Evolutionary conservation across 1,140 invertebrate genomes (phyloP), one percentile per base, ranked within the genome.

Genomic region (Eupristina koningsbergeri): DNA sequence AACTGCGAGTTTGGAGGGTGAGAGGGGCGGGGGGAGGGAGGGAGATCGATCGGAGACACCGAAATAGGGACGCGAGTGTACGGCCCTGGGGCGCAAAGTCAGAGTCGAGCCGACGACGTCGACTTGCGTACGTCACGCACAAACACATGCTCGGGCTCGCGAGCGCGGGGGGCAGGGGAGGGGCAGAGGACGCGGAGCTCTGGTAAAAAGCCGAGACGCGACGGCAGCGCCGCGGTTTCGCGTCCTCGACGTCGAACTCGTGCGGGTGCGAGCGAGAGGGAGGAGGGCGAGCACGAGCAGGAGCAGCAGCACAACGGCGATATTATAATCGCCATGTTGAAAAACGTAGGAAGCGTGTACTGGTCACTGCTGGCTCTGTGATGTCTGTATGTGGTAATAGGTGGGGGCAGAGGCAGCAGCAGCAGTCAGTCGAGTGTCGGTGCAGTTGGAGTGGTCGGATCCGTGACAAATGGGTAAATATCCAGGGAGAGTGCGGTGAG

Each of bases 381-480:
- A 88, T 90, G 88, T 90, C 89, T 88, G 89, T 89, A 90, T 88
- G 89, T 89, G 89, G 87, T 87, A 88, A 89, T 88, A 89, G 90
- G 89, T 89, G 90, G 90, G 74, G 58, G 74, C 29, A 67, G 63
- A 61, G 76, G 29, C 75, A 61, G 41, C 34, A 74, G 71, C 58
- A 76, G 80, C 73, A 82, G 80, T 39, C 76, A 61, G 82, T 50
- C 82, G 89, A 89, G 90, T 89, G 89, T 90, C 31, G 89, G 87
- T 89, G 88, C 86, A 89, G 89, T 89, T 88, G 86, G 58, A 64
- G 73, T 41, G 73, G 45, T 71, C 80, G 90, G 90, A 89, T 88
- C 88, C 88, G 89, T 90, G 89, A 90, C 89, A 90, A 91, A 91
- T 91, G 90, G 90, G 89, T 90, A 90, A 91, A 88, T 91, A 91